phyloP scores from a whole-genome alignment of 2,888 invertebrate species.

The Leptogaster cylindrica region DNA sequence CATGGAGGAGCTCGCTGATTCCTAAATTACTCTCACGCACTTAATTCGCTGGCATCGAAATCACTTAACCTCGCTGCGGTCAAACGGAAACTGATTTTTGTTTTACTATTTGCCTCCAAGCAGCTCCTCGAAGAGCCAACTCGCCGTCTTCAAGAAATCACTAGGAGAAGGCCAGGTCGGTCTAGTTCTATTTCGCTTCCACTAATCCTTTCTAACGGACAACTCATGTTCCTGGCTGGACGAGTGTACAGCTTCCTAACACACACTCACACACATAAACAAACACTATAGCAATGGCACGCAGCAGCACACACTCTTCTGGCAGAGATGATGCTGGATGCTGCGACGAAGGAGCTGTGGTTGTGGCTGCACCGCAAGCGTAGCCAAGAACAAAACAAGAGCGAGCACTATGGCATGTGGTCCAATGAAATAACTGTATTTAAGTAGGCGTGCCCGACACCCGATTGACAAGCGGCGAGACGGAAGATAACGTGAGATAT shows the following conservation, averaged over 20 bases:
- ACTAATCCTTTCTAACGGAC: conserved; percentile 35
- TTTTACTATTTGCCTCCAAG: conserved; percentile 39
- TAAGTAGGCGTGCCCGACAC: conserved; percentile 62
- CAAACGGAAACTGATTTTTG: conserved; percentile 48
- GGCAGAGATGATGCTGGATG: conserved; percentile 30
- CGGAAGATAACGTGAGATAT: conserved; percentile 15
- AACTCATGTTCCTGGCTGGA: not conserved
- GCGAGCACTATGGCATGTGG: conserved; percentile 52
- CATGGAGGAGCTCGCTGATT: conserved; percentile 1
- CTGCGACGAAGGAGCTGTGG: conserved; percentile 30
- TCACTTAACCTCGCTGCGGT: conserved; percentile 40
- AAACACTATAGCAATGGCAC: conserved; percentile 1
- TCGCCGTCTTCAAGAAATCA: conserved; percentile 22
- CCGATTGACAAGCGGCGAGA: conserved; percentile 49
- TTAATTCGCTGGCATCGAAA: conserved; percentile 10
- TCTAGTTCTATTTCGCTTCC: conserved; percentile 20
- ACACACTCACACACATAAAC: conserved; percentile 6
- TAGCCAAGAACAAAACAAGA: conserved; percentile 34
- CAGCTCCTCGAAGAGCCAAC: conserved; percentile 13
- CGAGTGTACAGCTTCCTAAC: too few species aligned
- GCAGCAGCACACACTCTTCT: too few species aligned
- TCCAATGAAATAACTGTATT: conserved; percentile 63
- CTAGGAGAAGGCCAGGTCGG: not conserved
- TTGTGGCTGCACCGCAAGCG: conserved; percentile 27
- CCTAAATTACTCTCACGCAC: conserved; percentile 28